Conservation (phyloP, 2,888 invertebrate species). For the Adineta ricciae region DNA sequence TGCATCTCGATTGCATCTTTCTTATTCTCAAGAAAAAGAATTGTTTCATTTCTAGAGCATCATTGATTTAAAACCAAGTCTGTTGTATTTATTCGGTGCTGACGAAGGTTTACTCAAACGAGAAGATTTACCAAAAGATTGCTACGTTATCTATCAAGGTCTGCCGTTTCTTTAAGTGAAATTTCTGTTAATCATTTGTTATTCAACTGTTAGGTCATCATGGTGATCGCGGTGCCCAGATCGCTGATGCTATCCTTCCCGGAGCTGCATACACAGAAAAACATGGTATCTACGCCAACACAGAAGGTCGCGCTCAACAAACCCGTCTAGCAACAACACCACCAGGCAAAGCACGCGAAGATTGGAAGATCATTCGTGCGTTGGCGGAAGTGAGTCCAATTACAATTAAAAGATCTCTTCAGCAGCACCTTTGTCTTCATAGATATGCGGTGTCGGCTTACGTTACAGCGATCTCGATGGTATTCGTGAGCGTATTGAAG, state of each 20-base stretch:
- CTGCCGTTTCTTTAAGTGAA: no score
- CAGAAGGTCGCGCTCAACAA: conserved; percentile 88
- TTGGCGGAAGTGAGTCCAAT: conserved; percentile 67
- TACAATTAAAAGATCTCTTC: no score
- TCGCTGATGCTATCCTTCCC: conserved; percentile 84
- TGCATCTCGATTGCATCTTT: no score
- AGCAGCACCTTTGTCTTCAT: no score
- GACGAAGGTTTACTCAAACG: conserved; percentile 70
- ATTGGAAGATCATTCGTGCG: conserved; percentile 96
- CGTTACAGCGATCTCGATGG: conserved; percentile 79
- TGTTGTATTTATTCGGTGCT: conserved; percentile 83
- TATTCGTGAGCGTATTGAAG: conserved; percentile 67
- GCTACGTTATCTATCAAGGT: conserved; percentile 69
- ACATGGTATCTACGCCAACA: conserved; percentile 89
- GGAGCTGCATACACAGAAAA: conserved; percentile 97
- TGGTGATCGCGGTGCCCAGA: conserved; percentile 80
- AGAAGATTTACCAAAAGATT: conserved; percentile 67
- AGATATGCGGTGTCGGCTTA: conserved; percentile 56
- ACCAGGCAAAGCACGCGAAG: conserved; percentile 82
- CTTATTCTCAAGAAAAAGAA: not conserved
- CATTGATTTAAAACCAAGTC: conserved; percentile 59
- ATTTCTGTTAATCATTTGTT: no score
- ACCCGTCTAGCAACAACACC: conserved; percentile 75
- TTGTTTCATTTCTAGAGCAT: conserved; percentile 42
- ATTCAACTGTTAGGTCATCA: conserved; percentile 65